A percentile compares a stretch with the other conserved stretches of the same genome.
Evolutionary conservation across 2,888 invertebrate species (phyloP).

Genomic region (Heliconius hortense): DNA sequence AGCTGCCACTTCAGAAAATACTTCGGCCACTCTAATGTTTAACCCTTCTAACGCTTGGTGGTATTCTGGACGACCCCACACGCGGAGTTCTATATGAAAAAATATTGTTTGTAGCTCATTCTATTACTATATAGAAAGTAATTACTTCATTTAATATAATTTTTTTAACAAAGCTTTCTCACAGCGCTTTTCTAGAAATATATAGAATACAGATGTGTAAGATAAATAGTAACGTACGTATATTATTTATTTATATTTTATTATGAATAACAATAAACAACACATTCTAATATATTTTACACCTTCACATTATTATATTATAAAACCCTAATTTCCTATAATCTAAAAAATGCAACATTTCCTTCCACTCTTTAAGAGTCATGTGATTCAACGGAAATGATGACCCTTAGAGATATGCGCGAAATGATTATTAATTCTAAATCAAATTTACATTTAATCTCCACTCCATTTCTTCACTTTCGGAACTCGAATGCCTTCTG

Average conservation of each 20-base stretch:
- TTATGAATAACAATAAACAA: too few relatives aligned
- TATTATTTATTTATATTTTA: too few relatives aligned
- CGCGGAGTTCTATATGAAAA: slow-evolving; percentile 71
- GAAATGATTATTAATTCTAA: slow-evolving; percentile 11
- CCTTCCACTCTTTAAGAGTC: background rate
- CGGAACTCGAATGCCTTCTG: background rate
- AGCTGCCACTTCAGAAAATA: slow-evolving; percentile 82
- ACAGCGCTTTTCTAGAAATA: too few relatives aligned
- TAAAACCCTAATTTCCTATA: too few relatives aligned
- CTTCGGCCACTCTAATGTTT: slow-evolving; percentile 80
- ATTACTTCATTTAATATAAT: background rate
- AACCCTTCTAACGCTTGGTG: slow-evolving; percentile 81
- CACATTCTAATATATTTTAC: background rate
- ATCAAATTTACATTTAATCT: slow-evolving; percentile 4
- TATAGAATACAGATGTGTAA: too few relatives aligned
- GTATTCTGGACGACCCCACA: slow-evolving; percentile 85
- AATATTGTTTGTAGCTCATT: slow-evolving; percentile 14
- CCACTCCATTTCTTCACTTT: background rate
- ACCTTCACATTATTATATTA: background rate
- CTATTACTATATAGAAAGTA: background rate
- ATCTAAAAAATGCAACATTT: background rate
- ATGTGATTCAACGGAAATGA: background rate
- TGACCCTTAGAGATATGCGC: background rate
- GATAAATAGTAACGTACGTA: too few relatives aligned
- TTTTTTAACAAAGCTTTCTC: too few relatives aligned